Evolutionary conservation across 2,113 vertebrate species (phyloP), one percentile per base, ranked within the genome.

Genomic region (Gulo gulo): DNA sequence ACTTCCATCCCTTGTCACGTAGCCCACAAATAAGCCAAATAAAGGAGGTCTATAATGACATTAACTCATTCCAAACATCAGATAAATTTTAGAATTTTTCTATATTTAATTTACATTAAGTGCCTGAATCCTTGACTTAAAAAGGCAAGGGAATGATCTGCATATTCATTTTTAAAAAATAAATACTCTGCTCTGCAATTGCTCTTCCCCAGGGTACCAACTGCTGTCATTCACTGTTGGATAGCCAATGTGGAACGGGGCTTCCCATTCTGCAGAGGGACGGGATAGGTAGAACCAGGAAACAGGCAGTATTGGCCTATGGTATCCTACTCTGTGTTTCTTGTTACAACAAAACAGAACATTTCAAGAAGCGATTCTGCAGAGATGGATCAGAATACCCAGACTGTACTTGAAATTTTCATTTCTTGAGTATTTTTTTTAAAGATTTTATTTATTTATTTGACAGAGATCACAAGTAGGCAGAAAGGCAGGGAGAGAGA

Each of bases 81-180:
- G 91, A 83, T 88, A 85, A 21, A 2, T 74, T 95, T 95, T 79
- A 74, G 42, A 36, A 52, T 86, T 91, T 94, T 92, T 94, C 21
- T 93, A 7, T 91, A 63, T 94, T 94, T 96, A 76, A 95, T 96
- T 97, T 95, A 82, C 71, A 86, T 83, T 85, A 97, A 81, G 45
- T 78, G 45, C 47, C 50, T 94, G 42, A 82, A 61, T 59, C 82
- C 23, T 81, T 92, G 74, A 76, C 50, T 97, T 92, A 36, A 97
- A 86, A 96, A 91, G 81, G 59, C 52, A 97, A 94, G 71, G 47
- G 71, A 15, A 63, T 71, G 12, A 83, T 95, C 89, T 97, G 34
- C 82, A 87, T 91, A 82, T 91, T 96, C 45, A 78, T 91, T 74
- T 74, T 29, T 39, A 50, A 67, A 90, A 95, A 94, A 83, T 63